These are phyloP conservation scores for Volucella zonaria DNA, from an alignment of 2,888 invertebrate species.

Conservation along the genomic window DNA sequence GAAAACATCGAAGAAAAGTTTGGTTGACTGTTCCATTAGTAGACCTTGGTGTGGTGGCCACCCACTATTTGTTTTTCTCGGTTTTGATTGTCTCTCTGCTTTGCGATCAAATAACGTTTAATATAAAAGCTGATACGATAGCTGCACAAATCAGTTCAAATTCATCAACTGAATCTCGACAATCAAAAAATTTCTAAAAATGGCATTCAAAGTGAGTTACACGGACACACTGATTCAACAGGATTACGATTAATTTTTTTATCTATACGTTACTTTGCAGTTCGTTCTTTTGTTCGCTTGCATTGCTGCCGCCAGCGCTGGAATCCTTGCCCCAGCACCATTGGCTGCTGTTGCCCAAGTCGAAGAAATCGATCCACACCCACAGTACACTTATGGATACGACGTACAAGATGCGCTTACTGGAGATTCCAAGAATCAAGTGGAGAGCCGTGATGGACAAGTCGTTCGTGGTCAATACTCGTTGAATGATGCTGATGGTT, in stretches of 20 bases:
- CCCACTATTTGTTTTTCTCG: conserved; percentile 1
- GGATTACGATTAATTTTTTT: conserved; percentile 20
- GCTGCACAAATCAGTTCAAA: conserved; percentile 79
- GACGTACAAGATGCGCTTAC: conserved; percentile 82
- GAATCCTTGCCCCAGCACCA: conserved; percentile 79
- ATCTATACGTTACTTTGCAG: conserved; percentile 73
- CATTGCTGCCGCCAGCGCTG: conserved; percentile 80
- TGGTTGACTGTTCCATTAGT: neutral
- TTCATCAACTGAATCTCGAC: conserved; percentile 81
- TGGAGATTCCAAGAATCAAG: conserved; percentile 82
- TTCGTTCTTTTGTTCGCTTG: conserved; percentile 79
- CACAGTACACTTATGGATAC: conserved; percentile 82
- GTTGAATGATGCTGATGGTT: conserved; percentile 82
- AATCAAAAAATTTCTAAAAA: conserved; percentile 76
- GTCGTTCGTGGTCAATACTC: conserved; percentile 83
- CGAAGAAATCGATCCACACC: conserved; percentile 82
- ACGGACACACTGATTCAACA: conserved; percentile 46
- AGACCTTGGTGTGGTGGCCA: conserved; percentile 43
- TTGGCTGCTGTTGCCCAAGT: conserved; percentile 76
- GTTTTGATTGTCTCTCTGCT: conserved; percentile 29
- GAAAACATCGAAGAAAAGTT: conserved; percentile 2
- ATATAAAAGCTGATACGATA: conserved; percentile 78
- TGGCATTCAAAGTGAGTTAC: conserved; percentile 82
- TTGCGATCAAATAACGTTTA: conserved; percentile 47
- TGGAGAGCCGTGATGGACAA: conserved; percentile 82